These are phyloP conservation scores for Drosophila hydei DNA, from an alignment of 1,140 invertebrate species.

Conservation along the genomic window DNA sequence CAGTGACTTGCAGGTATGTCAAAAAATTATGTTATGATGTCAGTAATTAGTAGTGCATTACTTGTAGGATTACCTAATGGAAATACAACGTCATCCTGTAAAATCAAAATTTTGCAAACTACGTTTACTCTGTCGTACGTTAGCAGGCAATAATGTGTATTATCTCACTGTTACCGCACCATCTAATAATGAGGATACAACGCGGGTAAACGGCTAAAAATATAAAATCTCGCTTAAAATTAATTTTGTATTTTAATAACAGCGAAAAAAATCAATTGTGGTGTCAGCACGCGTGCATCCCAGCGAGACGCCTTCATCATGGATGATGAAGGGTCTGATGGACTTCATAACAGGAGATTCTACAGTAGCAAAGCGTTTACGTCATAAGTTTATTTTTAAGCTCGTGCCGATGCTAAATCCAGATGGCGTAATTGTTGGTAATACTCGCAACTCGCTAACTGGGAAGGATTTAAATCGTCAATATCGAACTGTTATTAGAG, in stretches of 20 bases:
- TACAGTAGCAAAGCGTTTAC: constrained; percentile 89
- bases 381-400: constrained; percentile 98
- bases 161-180: constrained; percentile 95
- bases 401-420: constrained; percentile 98
- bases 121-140: constrained; percentile 91
- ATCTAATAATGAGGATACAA: constrained; percentile 85
- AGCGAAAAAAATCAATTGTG: constrained; percentile 93
- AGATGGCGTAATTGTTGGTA: constrained; percentile 96
- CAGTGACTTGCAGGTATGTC: constrained; percentile 88
- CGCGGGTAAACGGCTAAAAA: constrained; percentile 53
- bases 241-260: not conserved
- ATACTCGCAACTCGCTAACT: constrained; percentile 94
- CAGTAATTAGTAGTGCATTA: not conserved
- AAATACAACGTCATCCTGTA: constrained; percentile 90
- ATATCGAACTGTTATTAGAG: constrained; percentile 93
- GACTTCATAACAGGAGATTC: constrained; percentile 94
- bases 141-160: constrained; percentile 96
- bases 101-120: constrained; percentile 92
- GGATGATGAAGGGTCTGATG: constrained; percentile 98
- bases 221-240: not conserved
- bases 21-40: not conserved
- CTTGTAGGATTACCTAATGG: constrained; percentile 88
- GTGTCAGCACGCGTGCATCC: constrained; percentile 96
- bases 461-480: constrained; percentile 95
- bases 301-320: constrained; percentile 97